Conservation (phyloP, 2,797 vertebrate genomes). For the Sebastes oblongus region DNA sequence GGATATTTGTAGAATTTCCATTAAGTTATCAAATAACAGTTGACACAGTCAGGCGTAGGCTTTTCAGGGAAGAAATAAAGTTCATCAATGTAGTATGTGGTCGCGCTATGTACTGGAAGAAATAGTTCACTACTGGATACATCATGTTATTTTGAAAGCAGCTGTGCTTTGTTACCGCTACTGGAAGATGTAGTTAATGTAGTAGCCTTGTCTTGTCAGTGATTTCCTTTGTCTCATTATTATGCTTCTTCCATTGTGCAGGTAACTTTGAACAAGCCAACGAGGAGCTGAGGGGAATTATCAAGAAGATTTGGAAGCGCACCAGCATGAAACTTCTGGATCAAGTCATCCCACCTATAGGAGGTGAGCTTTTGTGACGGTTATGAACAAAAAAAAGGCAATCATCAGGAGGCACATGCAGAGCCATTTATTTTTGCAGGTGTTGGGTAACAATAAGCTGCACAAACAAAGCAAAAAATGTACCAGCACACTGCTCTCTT, state of each 20-base stretch:
- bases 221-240: background rate
- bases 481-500: background rate
- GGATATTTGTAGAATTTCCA: too few relatives aligned
- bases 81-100: too few relatives aligned
- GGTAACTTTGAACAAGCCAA: conserved; percentile 95
- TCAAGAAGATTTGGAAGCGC: conserved; percentile 97
- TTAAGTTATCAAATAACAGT: too few relatives aligned
- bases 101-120: too few relatives aligned
- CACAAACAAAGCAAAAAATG: background rate
- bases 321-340: conserved; percentile 97
- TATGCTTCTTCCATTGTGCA: conserved; percentile 43
- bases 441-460: background rate
- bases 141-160: background rate
- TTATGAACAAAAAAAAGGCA: background rate
- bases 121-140: background rate
- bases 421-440: background rate
- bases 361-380: conserved; percentile 77
- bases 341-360: conserved; percentile 94
- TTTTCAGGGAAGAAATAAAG: too few relatives aligned
- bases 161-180: accelerated
- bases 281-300: conserved; percentile 91
- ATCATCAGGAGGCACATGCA: background rate
- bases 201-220: background rate
- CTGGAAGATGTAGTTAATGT: background rate
- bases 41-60: accelerated